A percentile compares a stretch with the other conserved stretches of the same genome.
Conservation (phyloP, 23 tunicate genomes). For the Ciona savignyi region DNA sequence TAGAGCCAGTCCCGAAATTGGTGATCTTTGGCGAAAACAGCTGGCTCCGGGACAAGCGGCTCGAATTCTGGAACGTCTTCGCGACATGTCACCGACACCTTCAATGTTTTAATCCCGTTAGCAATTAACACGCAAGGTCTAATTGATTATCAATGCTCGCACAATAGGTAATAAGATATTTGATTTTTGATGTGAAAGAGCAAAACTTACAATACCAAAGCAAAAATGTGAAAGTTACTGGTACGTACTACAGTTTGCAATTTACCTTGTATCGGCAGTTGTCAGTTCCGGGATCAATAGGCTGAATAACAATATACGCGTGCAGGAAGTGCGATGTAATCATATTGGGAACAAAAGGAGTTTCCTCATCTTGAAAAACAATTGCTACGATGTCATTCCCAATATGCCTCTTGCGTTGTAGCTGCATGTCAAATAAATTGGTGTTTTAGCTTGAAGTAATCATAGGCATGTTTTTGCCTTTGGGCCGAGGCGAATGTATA, state of each 20-base stretch:
- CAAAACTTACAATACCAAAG: no score
- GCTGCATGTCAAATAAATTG: conserved; percentile 23
- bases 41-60: conserved; percentile 89
- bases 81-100: conserved; percentile 97
- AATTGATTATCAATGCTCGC: no score
- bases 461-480: no score
- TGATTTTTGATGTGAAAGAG: no score
- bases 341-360: conserved; percentile 98
- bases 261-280: conserved; percentile 80
- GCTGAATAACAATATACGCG: conserved; percentile 94
- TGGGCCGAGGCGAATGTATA: no score
- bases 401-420: conserved; percentile 91
- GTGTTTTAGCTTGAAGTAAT: no score
- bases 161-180: no score
- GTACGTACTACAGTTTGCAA: no score
- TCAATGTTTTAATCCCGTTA: no score
- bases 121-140: no score
- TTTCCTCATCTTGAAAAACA: conserved; percentile 94
- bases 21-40: conserved; percentile 64
- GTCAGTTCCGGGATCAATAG: conserved; percentile 87
- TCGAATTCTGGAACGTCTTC: conserved; percentile 95
- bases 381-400: conserved; percentile 94
- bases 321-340: conserved; percentile 96
- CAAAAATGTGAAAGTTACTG: no score
- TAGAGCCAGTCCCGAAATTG: conserved; percentile 83